Conservation (phyloP, 2,113 vertebrate genomes). For the Camelus dromedarius region DNA sequence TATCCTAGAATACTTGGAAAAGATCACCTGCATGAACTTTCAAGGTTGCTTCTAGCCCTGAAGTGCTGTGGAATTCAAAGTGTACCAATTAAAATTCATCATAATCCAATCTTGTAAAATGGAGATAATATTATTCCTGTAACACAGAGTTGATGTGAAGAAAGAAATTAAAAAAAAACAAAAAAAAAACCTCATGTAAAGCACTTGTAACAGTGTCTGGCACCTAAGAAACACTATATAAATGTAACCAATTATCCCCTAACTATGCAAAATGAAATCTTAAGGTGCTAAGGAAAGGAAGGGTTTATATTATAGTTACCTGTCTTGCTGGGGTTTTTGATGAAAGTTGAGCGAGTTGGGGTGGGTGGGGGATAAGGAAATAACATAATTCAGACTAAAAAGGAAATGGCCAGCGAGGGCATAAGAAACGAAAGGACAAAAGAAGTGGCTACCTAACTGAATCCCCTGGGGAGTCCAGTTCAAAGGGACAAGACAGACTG, state of each 20-base stretch:
- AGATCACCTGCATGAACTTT: background rate
- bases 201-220: background rate
- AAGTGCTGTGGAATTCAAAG: conserved; percentile 23
- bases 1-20: background rate
- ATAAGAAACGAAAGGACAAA: conserved; percentile 62
- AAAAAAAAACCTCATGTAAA: background rate
- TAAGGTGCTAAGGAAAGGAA: background rate
- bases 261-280: conserved; percentile 1
- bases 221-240: background rate
- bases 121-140: background rate
- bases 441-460: conserved; percentile 82
- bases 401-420: conserved; percentile 73
- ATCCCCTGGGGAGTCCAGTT: conserved; percentile 85
- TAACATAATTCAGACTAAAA: conserved; percentile 72
- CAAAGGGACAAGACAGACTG: conserved; percentile 86
- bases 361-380: background rate
- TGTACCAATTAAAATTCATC: conserved; percentile 10
- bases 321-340: conserved; percentile 60
- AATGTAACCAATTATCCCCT: conserved; percentile 1
- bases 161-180: background rate
- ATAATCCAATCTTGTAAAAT: background rate
- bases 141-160: background rate
- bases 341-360: conserved; percentile 18
- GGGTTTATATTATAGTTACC: background rate
- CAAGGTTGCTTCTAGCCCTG: background rate